phyloP scores from a whole-genome alignment of 2,797 vertebrate genomes.

The Rousettus madagascariensis region DNA sequence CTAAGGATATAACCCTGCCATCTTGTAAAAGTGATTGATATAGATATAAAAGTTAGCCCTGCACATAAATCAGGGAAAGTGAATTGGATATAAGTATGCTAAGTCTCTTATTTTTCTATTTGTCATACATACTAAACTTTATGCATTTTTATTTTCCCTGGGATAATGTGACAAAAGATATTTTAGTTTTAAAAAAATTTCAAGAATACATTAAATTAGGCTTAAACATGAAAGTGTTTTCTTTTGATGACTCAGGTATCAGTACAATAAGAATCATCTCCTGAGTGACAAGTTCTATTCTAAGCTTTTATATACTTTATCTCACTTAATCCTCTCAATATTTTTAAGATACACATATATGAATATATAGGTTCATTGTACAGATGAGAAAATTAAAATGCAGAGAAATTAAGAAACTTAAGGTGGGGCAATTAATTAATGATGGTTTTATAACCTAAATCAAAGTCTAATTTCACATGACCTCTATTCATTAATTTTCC shows the following conservation, averaged over 20 bases:
- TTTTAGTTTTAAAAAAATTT: slow-evolving; percentile 65
- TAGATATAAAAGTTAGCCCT: slow-evolving; percentile 61
- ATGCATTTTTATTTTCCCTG: slow-evolving; percentile 57
- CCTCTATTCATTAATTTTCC: neutral
- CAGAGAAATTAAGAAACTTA: slow-evolving; percentile 27
- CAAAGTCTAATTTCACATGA: slow-evolving; percentile 1
- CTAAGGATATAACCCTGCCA: slow-evolving; percentile 44
- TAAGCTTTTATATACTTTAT: slow-evolving; percentile 45
- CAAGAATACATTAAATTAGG: slow-evolving; percentile 18
- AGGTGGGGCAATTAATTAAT: slow-evolving; percentile 3
- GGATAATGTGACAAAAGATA: slow-evolving; percentile 13
- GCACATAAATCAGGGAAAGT: slow-evolving; percentile 49
- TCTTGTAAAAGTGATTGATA: slow-evolving; percentile 67
- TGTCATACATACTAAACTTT: slow-evolving; percentile 51
- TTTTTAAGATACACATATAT: slow-evolving; percentile 17
- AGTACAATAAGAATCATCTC: neutral
- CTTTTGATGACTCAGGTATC: slow-evolving; percentile 38
- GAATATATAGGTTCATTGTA: slow-evolving; percentile 29
- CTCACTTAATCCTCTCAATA: slow-evolving; percentile 48
- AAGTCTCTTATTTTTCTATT: slow-evolving; percentile 58
- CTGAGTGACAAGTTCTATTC: slow-evolving; percentile 4
- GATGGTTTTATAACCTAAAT: slow-evolving; percentile 30
- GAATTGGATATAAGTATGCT: slow-evolving; percentile 37
- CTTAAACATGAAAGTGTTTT: slow-evolving; percentile 55
- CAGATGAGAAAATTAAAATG: slow-evolving; percentile 52